phyloP scores from a whole-genome alignment of 1,140 invertebrate genomes.

The Nixonia krombeini region DNA sequence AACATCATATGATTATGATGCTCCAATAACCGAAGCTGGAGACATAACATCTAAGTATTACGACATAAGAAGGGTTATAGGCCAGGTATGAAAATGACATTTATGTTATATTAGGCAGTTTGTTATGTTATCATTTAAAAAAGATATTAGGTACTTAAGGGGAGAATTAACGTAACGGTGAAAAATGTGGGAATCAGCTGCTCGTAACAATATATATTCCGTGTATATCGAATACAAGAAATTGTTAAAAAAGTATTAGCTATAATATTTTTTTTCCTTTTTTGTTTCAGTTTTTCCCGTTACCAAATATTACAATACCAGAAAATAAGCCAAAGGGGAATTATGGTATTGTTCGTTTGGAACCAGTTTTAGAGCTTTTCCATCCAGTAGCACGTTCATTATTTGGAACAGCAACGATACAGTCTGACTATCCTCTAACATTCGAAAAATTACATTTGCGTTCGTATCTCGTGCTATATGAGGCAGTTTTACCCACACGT shows the following conservation, averaged over 20 bases:
- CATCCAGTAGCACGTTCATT: constrained; percentile 4
- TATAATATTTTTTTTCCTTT: too few relatives aligned
- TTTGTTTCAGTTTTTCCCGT: constrained; percentile 23
- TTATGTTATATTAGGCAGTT: background rate
- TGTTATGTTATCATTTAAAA: background rate
- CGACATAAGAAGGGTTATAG: constrained; percentile 78
- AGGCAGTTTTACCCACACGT: constrained; percentile 14
- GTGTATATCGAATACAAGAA: too few relatives aligned
- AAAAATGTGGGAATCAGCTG: too few relatives aligned
- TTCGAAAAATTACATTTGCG: constrained; percentile 31
- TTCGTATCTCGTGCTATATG: constrained; percentile 35
- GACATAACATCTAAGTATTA: constrained; percentile 87
- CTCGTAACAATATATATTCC: too few relatives aligned
- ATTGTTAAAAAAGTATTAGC: too few relatives aligned
- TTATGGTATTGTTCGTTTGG: constrained; percentile 23
- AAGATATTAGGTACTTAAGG: background rate
- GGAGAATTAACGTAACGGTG: too few relatives aligned
- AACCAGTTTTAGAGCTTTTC: constrained; percentile 20
- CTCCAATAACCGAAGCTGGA: constrained; percentile 86
- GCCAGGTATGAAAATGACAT: constrained; percentile 70
- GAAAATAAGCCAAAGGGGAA: constrained; percentile 12
- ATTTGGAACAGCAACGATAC: constrained; percentile 7
- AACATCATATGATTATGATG: constrained; percentile 91
- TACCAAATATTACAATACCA: constrained; percentile 22
- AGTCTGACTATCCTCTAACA: constrained; percentile 6